These are phyloP conservation scores for Gymnodraco acuticeps DNA, from an alignment of 2,797 vertebrate genomes.

Conservation along the genomic window DNA sequence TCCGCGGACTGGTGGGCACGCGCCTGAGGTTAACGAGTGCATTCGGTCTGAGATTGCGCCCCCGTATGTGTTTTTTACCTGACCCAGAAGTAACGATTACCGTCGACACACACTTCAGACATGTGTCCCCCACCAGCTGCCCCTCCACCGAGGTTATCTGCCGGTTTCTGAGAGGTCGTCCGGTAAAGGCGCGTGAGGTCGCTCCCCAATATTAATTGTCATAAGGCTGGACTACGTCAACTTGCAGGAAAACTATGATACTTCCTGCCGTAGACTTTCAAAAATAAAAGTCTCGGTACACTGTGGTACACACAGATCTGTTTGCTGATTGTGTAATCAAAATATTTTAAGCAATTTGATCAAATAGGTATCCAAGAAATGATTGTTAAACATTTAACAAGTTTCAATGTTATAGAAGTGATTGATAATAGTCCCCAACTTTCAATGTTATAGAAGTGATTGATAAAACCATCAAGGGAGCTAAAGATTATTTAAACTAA, in stretches of 20 bases:
- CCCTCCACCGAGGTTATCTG: slow-evolving; percentile 52
- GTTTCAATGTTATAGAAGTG: background rate
- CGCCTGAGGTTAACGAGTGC: slow-evolving; percentile 81
- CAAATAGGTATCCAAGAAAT: background rate
- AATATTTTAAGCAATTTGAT: background rate
- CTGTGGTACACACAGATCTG: background rate
- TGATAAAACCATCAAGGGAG: background rate
- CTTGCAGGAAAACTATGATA: background rate
- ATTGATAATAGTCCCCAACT: background rate
- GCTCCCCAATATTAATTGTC: slow-evolving; percentile 73
- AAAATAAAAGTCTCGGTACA: slow-evolving; percentile 59
- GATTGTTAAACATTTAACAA: background rate
- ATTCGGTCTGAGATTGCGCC: slow-evolving; percentile 72
- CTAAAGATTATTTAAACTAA: background rate
- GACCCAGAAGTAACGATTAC: slow-evolving; percentile 69
- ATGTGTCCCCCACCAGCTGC: slow-evolving; percentile 49
- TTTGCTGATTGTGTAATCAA: background rate
- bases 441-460: background rate
- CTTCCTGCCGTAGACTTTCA: slow-evolving; percentile 44
- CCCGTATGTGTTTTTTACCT: slow-evolving; percentile 71
- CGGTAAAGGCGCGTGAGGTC: slow-evolving; percentile 79
- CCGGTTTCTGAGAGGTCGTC: slow-evolving; percentile 52
- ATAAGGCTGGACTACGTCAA: slow-evolving; percentile 37
- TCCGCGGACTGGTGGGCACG: slow-evolving; percentile 56
- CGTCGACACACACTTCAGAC: slow-evolving; percentile 46